Conservation (phyloP, 2,113 vertebrate genomes). For the Gasterosteus nipponicus region DNA sequence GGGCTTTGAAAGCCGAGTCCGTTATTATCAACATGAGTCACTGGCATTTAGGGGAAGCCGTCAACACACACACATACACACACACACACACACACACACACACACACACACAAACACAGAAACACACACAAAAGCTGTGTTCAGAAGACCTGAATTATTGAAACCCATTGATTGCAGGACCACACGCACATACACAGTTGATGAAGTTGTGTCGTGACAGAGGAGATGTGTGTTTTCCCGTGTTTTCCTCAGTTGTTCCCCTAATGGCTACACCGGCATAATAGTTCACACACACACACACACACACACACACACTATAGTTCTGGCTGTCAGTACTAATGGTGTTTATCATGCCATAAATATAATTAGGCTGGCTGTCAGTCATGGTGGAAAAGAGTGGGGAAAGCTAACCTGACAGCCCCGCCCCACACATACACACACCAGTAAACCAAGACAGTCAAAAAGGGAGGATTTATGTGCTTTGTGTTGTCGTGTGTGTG, state of each 20-base stretch:
- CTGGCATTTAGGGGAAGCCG: conserved; percentile 74
- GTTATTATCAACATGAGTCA: conserved; percentile 79
- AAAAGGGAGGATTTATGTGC: conserved; percentile 9
- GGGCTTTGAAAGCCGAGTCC: conserved; percentile 74
- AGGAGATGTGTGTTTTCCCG: conserved; percentile 49
- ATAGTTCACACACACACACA: conserved; percentile 27
- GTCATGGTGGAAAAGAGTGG: conserved; percentile 47
- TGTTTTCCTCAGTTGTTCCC: conserved; percentile 38
- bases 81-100: conserved; percentile 5
- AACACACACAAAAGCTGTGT: conserved; percentile 3
- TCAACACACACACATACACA: conserved; percentile 33
- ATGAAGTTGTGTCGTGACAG: conserved; percentile 45
- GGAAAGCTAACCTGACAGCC: conserved; percentile 44
- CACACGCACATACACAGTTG: conserved; percentile 47
- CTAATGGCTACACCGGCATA: conserved; percentile 34
- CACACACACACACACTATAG: conserved; percentile 26
- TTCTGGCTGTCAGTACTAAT: conserved; percentile 66
- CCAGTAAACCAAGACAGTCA: conserved; percentile 24
- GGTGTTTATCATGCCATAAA: conserved; percentile 72
- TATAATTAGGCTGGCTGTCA: conserved; percentile 74
- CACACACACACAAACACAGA: not conserved
- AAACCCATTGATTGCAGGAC: conserved; percentile 68
- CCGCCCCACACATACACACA: conserved; percentile 21
- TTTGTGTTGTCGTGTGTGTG: conserved; percentile 8
- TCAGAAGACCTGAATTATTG: conserved; percentile 67